Conservation (phyloP, 2,888 invertebrate species). For the Drosophila sordidapex region DNA sequence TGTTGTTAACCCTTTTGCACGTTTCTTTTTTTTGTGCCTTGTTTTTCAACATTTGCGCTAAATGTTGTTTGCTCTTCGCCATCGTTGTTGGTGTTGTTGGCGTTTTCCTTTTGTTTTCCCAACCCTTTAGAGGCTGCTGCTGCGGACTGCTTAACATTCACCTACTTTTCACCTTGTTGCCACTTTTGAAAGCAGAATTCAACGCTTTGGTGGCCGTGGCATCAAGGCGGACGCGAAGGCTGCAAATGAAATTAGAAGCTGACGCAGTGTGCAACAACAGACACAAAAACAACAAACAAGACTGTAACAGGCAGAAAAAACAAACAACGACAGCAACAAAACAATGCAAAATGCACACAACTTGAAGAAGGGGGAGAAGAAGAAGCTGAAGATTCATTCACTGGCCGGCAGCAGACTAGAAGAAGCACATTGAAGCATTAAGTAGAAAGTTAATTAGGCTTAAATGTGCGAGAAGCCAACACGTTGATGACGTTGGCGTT, state of each 20-base stretch:
- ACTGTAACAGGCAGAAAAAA: slow-evolving; percentile 34
- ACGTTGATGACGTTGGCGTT: slow-evolving; percentile 5
- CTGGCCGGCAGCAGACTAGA: slow-evolving; percentile 9
- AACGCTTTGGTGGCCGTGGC: slow-evolving; percentile 71
- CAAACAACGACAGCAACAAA: slow-evolving; percentile 44
- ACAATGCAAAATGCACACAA: slow-evolving; percentile 63
- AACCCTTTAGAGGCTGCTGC: slow-evolving; percentile 46
- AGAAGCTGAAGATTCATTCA: slow-evolving; percentile 49
- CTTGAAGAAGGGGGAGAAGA: background rate
- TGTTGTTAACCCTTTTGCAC: slow-evolving; percentile 70
- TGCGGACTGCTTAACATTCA: slow-evolving; percentile 43
- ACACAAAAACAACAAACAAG: slow-evolving; percentile 37
- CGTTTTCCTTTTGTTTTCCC: slow-evolving; percentile 67
- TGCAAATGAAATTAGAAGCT: slow-evolving; percentile 79
- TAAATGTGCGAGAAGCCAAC: slow-evolving; percentile 69
- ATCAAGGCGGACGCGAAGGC: slow-evolving; percentile 68
- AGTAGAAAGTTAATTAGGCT: slow-evolving; percentile 83
- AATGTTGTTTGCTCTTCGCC: slow-evolving; percentile 78
- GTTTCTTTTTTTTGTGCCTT: slow-evolving; percentile 38
- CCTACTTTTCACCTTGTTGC: slow-evolving; percentile 58
- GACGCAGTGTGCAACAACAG: slow-evolving; percentile 68
- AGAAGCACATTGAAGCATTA: slow-evolving; percentile 61
- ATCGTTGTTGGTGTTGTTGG: slow-evolving; percentile 70
- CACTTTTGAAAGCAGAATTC: slow-evolving; percentile 59
- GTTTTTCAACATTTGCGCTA: slow-evolving; percentile 62